Conservation (phyloP, 2,797 vertebrate species). For the Lepilemur ruficaudatus region DNA sequence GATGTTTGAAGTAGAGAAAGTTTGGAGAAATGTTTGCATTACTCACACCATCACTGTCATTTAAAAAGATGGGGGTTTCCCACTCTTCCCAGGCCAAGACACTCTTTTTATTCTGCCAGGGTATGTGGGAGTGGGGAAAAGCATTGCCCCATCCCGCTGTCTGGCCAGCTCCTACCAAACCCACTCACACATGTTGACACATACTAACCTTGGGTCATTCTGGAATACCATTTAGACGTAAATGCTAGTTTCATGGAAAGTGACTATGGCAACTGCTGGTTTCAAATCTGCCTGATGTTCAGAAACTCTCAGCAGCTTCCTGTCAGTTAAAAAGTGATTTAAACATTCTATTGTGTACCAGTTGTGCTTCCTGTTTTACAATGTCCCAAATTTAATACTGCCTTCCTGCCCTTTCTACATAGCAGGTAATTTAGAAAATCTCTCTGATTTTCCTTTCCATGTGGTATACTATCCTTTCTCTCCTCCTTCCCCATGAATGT, state of each 20-base stretch:
- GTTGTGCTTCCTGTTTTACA: slow-evolving; percentile 52
- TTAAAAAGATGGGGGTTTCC: slow-evolving; percentile 12
- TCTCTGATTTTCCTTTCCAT: slow-evolving; percentile 6
- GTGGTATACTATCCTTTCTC: background rate
- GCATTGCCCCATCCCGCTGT: background rate
- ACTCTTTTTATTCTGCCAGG: background rate
- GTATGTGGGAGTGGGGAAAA: background rate
- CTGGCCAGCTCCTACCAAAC: background rate
- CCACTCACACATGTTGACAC: background rate
- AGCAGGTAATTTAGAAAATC: slow-evolving; percentile 29
- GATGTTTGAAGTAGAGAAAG: slow-evolving; percentile 20
- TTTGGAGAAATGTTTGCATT: slow-evolving; percentile 36
- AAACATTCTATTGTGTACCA: slow-evolving; percentile 49
- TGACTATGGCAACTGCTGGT: background rate
- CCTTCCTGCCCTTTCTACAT: slow-evolving; percentile 42
- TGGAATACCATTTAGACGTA: background rate
- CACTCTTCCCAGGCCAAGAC: background rate
- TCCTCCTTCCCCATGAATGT: background rate
- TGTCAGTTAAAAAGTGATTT: slow-evolving; percentile 51
- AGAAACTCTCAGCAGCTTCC: slow-evolving; percentile 18
- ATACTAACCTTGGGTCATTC: background rate
- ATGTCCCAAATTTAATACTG: slow-evolving; percentile 1
- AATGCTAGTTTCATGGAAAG: slow-evolving; percentile 26
- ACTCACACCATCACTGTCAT: background rate
- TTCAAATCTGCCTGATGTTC: slow-evolving; percentile 20